These are phyloP conservation scores for Pinctada fucata DNA, from an alignment of 2,888 invertebrate species.

Conservation along the genomic window DNA sequence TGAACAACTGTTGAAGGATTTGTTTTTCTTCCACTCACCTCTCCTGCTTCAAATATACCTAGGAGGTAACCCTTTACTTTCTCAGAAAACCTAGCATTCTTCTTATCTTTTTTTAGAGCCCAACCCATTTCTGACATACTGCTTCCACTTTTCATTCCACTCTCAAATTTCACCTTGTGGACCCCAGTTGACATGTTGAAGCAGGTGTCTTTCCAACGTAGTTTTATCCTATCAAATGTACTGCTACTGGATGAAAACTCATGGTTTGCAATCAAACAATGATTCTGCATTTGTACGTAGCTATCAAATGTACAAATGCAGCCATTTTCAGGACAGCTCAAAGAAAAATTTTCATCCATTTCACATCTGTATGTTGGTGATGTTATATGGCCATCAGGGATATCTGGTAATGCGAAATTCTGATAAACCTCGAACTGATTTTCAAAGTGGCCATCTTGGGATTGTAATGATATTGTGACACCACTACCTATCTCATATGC, in stretches of 20 bases:
- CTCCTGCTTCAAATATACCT: not conserved
- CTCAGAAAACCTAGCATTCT: not conserved
- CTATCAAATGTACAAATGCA: not conserved
- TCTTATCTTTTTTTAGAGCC: conserved; percentile 2
- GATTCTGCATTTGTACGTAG: not conserved
- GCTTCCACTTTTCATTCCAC: not conserved
- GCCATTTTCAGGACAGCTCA: not conserved
- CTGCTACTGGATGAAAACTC: not conserved
- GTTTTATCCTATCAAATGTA: not conserved
- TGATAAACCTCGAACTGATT: not conserved
- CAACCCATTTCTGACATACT: conserved; percentile 2
- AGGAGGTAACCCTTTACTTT: conserved; percentile 7
- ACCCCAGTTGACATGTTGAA: not conserved
- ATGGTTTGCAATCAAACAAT: not conserved
- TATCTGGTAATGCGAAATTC: not conserved
- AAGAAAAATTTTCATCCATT: not conserved
- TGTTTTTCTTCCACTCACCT: not conserved
- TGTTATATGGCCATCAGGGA: not conserved
- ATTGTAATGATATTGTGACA: not conserved
- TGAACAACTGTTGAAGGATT: not conserved
- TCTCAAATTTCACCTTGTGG: not conserved
- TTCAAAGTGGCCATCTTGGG: not conserved
- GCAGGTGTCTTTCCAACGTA: conserved; percentile 5
- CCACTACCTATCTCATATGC: conserved; percentile 1
- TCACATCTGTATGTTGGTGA: not conserved